Percentiles rank a stretch among this genome's conserved stretches.
Conservation (phyloP, 2,888 invertebrate species). For the Sphinx pinastri region DNA sequence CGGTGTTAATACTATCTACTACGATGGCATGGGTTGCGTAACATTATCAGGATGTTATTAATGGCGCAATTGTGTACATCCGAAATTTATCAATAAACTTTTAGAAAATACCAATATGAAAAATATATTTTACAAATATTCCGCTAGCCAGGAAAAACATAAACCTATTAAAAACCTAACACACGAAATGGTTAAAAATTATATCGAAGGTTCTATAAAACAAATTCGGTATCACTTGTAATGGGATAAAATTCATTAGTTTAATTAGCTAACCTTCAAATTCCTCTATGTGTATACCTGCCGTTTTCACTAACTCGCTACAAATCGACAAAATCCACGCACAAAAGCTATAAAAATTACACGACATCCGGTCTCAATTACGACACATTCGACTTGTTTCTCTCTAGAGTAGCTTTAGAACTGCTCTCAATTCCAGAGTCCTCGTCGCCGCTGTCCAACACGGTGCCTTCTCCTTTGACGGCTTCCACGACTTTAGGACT, state of each 20-base stretch:
- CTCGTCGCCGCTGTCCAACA: conserved; percentile 86
- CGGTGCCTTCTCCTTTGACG: conserved; percentile 83
- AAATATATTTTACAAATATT: conserved; percentile 8
- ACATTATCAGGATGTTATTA: not conserved
- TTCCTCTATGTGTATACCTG: not conserved
- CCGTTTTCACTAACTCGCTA: not conserved
- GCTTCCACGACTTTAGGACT: conserved; percentile 61
- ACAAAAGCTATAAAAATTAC: conserved; percentile 33
- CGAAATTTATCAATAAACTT: not conserved
- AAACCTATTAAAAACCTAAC: not conserved
- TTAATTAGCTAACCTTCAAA: conserved; percentile 1
- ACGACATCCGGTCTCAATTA: conserved; percentile 43
- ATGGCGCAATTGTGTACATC: conserved; percentile 4
- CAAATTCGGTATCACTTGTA: not conserved
- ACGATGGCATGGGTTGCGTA: conserved; percentile 7
- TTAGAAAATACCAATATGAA: conserved; percentile 1
- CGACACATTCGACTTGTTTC: conserved; percentile 68
- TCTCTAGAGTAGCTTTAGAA: conserved; percentile 83
- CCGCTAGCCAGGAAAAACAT: not conserved
- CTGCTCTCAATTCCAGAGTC: conserved; percentile 87
- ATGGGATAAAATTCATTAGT: not conserved
- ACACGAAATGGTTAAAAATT: not conserved
- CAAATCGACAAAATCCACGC: not conserved
- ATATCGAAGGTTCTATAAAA: not conserved
- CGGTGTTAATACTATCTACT: conserved; percentile 1